Evolutionary conservation across 2,113 vertebrate species (phyloP), one percentile per base, ranked within the genome.

Genomic region (Lophius piscatorius): DNA sequence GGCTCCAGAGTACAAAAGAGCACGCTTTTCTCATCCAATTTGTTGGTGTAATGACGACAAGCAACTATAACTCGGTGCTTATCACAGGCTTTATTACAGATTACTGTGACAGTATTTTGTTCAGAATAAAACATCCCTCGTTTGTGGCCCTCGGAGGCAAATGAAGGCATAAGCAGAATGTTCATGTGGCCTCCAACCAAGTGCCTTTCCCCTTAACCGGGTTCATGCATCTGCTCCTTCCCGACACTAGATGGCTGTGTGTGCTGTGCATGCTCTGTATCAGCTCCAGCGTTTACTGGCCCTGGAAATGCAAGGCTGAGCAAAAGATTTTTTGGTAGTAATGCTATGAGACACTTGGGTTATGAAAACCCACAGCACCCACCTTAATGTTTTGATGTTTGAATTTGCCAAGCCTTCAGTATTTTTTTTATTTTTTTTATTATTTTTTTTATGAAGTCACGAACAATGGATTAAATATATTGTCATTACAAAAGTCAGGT

Each of bases 311-410:
- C 74, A 74, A 75, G 59, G 63, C 82, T 76, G 75, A 82, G 73
- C 75, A 62, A 54, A 82, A 58, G 66, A 78, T 76, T 78, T 88
- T n/a, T 75, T 82, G 82, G 76, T 85, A 75, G 85, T 89, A 90
- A 90, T 90, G 66, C 81, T 82, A 71, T 58, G 36, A 86, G 89
- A 91, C 87, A 88, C 77, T 55, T 31, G 66, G 86, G 87, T 88
- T 90, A 90, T 87, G 78, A 90, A 88, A 87, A 84, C 81, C 87
- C 84, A 87, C 84, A 81, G 69, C 76, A 63, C 76, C 80, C 77
- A 74, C 81, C 82, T 82, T 86, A 73, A 84, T 80, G 79, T 90
- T 88, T 91, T 91, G 88, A 91, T 83, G 82, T 89, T 82, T 84
- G 80, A 86, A 85, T 84, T 85, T 84, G 76, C 55, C 66, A 66